Percentiles rank a stretch among this genome's conserved stretches.
These are phyloP conservation scores for Marasmarcha lunaedactyla DNA, from an alignment of 2,888 invertebrate species.

Conservation along the genomic window DNA sequence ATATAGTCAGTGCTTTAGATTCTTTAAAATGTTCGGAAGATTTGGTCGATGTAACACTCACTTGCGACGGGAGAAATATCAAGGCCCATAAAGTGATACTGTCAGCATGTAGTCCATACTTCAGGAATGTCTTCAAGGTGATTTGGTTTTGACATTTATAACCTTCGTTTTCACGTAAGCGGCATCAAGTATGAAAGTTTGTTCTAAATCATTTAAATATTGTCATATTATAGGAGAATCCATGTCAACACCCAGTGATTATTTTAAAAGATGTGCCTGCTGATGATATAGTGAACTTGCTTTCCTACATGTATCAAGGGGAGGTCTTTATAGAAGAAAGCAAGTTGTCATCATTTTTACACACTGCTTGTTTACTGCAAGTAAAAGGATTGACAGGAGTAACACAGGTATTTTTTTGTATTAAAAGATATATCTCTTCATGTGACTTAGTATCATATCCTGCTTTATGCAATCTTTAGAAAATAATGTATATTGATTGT, in stretches of 20 bases:
- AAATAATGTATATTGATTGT: too few relatives aligned
- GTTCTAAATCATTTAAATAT: neutral
- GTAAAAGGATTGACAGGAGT: conserved; percentile 74
- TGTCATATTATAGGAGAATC: conserved; percentile 71
- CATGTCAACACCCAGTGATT: conserved; percentile 79
- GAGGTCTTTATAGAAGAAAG: conserved; percentile 78
- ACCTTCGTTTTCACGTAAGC: conserved; percentile 50
- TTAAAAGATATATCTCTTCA: too few relatives aligned
- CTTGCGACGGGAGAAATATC: conserved; percentile 78
- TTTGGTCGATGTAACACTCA: conserved; percentile 79
- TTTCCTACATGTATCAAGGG: conserved; percentile 80
- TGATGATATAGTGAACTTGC: conserved; percentile 74
- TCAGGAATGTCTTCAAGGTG: conserved; percentile 80
- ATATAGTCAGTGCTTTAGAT: conserved; percentile 77
- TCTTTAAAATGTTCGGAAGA: conserved; percentile 77
- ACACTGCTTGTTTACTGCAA: conserved; percentile 76
- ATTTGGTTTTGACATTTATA: conserved; percentile 62
- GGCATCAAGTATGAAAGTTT: conserved; percentile 18
- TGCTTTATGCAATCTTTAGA: neutral
- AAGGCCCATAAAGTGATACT: conserved; percentile 82
- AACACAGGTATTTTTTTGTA: conserved; percentile 38
- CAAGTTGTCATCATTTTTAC: conserved; percentile 73
- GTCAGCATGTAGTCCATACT: conserved; percentile 81
- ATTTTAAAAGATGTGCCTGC: conserved; percentile 78
- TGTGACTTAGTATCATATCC: too few relatives aligned